phyloP scores from a whole-genome alignment of 2,888 invertebrate species.

The Dolichopus griseipennis region DNA sequence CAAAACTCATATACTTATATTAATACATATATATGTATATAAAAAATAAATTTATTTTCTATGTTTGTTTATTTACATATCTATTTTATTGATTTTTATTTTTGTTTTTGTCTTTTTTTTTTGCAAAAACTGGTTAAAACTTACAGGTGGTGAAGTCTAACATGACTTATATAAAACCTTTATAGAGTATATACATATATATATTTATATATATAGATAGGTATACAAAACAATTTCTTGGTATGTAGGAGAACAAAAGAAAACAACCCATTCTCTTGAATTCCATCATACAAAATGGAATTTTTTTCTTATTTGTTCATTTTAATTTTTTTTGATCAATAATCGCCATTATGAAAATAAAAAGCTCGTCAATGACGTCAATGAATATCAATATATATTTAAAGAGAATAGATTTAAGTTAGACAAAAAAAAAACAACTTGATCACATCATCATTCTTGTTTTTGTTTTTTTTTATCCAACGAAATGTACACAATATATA shows the following conservation, averaged over 20 bases:
- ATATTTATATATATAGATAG: too few species aligned
- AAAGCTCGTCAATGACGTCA: not conserved
- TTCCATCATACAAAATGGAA: not conserved
- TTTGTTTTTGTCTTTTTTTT: too few species aligned
- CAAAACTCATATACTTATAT: too few species aligned
- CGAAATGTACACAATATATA: too few species aligned
- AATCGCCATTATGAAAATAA: not conserved
- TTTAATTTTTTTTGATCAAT: not conserved
- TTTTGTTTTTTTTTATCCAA: not conserved
- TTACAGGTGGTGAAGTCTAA: not conserved
- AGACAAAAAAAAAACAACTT: not conserved
- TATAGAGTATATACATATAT: too few species aligned
- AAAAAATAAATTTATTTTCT: too few species aligned
- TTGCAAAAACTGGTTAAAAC: not conserved
- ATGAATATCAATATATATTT: not conserved
- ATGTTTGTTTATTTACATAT: too few species aligned
- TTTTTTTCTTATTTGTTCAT: not conserved
- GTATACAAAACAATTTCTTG: not conserved
- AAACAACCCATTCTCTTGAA: not conserved
- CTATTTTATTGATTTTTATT: too few species aligned
- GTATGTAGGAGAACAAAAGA: not conserved
- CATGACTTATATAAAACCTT: too few species aligned
- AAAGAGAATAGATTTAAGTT: not conserved
- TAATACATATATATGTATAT: too few species aligned
- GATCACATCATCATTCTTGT: not conserved